These are phyloP conservation scores for Ophiodon elongatus DNA, from an alignment of 2,113 vertebrate genomes.

Conservation along the genomic window DNA sequence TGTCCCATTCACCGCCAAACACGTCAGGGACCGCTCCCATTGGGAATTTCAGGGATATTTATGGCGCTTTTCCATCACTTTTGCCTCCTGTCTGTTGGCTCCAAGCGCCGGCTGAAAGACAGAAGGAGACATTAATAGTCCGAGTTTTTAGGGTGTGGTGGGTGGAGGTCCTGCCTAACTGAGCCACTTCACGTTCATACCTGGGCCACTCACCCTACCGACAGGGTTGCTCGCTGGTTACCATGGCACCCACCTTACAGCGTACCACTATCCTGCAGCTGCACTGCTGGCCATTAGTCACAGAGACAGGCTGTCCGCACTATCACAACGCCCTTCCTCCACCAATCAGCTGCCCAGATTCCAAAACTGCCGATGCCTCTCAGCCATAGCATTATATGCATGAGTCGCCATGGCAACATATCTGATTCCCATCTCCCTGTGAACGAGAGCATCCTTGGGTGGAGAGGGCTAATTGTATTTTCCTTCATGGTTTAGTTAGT, in stretches of 20 bases:
- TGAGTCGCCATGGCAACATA: constrained; percentile 76
- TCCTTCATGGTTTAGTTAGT: constrained; percentile 49
- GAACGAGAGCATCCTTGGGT: constrained; percentile 58
- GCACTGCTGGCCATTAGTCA: constrained; percentile 77
- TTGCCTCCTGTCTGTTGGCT: constrained; percentile 49
- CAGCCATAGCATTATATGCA: constrained; percentile 60
- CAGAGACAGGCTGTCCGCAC: constrained; percentile 63
- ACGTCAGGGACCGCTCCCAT: constrained; percentile 66
- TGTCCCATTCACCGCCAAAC: constrained; percentile 67
- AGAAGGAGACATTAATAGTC: constrained; percentile 55
- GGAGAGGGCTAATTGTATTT: constrained; percentile 56
- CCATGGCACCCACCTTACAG: constrained; percentile 71
- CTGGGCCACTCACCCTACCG: constrained; percentile 64
- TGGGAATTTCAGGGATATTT: constrained; percentile 75
- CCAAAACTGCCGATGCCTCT: constrained; percentile 57
- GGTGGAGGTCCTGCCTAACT: constrained; percentile 37
- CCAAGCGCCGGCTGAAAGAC: constrained; percentile 36
- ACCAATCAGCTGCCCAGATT: constrained; percentile 70
- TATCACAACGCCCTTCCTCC: constrained; percentile 59
- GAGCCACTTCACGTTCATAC: constrained; percentile 46
- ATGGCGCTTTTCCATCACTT: constrained; percentile 69
- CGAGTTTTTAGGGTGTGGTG: constrained; percentile 12
- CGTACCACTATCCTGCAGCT: constrained; percentile 68
- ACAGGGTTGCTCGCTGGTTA: constrained; percentile 61
- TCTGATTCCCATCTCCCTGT: constrained; percentile 54